phyloP scores from a whole-genome alignment of 2,888 invertebrate genomes.

The Eilema caniola region DNA sequence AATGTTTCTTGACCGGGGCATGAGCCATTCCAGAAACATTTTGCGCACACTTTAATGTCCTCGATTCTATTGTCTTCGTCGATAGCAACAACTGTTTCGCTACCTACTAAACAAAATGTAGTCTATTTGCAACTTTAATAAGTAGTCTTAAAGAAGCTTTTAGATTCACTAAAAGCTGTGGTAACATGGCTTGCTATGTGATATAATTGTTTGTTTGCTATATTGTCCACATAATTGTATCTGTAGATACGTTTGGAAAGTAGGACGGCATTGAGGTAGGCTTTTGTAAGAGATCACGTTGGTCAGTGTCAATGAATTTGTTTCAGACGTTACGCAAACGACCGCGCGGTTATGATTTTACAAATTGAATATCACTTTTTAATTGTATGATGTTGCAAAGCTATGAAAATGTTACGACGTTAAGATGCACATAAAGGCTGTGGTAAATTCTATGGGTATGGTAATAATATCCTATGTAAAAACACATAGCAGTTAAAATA shows the following conservation, averaged over 20 bases:
- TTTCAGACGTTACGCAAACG: constrained; percentile 73
- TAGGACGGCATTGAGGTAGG: constrained; percentile 84
- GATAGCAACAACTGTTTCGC: constrained; percentile 40
- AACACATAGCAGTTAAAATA: neutral
- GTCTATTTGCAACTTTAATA: constrained; percentile 58
- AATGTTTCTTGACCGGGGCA: constrained; percentile 28
- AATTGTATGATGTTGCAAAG: constrained; percentile 38
- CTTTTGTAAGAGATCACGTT: constrained; percentile 78
- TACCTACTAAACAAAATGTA: constrained; percentile 21
- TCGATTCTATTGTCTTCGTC: constrained; percentile 70
- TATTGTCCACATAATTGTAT: constrained; percentile 75
- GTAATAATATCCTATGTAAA: neutral
- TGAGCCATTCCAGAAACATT: constrained; percentile 55
- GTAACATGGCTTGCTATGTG: constrained; percentile 49
- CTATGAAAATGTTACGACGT: constrained; percentile 28
- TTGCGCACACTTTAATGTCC: constrained; percentile 59
- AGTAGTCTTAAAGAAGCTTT: constrained; percentile 39
- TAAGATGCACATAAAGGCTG: constrained; percentile 20
- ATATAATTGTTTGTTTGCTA: constrained; percentile 75
- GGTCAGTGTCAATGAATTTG: constrained; percentile 84
- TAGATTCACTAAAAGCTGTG: constrained; percentile 23
- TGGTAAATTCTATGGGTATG: neutral
- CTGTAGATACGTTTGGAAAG: constrained; percentile 77
- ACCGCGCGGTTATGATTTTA: constrained; percentile 42
- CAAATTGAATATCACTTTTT: constrained; percentile 49